Percentiles rank a stretch among this genome's conserved stretches.
phyloP scores from a whole-genome alignment of 2,113 vertebrate genomes.

The Chloebia gouldiae region DNA sequence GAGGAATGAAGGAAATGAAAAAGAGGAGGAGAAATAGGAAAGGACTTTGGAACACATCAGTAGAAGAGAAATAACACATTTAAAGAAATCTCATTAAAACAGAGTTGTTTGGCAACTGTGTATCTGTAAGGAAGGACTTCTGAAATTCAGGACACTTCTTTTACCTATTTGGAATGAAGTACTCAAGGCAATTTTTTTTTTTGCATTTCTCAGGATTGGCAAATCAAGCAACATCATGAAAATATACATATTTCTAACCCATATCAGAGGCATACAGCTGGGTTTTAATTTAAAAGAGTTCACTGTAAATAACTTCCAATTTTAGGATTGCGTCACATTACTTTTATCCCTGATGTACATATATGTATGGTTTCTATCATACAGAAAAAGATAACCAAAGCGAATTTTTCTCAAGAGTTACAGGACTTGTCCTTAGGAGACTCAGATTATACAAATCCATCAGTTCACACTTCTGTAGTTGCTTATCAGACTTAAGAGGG shows the following conservation, averaged over 20 bases:
- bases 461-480: neutral
- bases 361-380: neutral
- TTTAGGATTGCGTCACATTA: neutral
- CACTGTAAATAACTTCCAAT: neutral
- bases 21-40: neutral
- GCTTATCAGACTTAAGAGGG: neutral
- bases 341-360: neutral
- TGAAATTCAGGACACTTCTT: neutral
- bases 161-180: neutral
- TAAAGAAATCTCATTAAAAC: neutral
- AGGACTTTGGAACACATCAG: neutral
- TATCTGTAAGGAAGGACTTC: neutral
- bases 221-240: neutral
- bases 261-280: neutral
- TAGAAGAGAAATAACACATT: neutral
- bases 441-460: neutral
- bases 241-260: neutral
- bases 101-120: neutral
- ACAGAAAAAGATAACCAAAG: neutral
- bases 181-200: neutral
- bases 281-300: neutral
- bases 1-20: neutral
- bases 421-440: neutral
- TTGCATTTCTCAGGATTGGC: neutral
- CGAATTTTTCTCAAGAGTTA: neutral